Base-by-base conservation (phyloP, 2,888 invertebrate species). In the Girardia tigrina region DNA sequence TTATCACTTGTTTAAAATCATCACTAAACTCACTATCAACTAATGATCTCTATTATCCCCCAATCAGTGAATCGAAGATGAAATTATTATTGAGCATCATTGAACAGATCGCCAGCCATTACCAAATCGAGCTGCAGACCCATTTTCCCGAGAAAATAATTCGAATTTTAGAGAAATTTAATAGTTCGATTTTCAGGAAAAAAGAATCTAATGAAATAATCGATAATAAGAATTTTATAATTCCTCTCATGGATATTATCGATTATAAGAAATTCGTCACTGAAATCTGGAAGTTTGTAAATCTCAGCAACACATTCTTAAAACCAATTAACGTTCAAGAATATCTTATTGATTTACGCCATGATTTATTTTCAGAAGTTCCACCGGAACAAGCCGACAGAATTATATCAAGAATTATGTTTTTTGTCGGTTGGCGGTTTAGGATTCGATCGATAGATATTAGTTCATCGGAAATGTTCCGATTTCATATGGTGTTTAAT, bases 401-500 rank as follows among this genome's bases (percentile, higher is more conserved):
- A n/a, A 56, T 56, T 56, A 56, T 56, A 20, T 56, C 56, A 16
- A 4, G 56, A 4, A 56, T 56, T 56, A 56, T 56, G 56, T 56
- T 56, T n/a, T 56, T 20, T 56, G 23, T 23, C n/a, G 56, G 56
- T 6, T 56, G 56, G 56, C n/a, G 56, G 23, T 56, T 56, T n/a
- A n/a, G 56, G 23, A 6, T 56, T 8, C 56, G 56, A 8, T 23
- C 56, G n/a, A 12, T 56, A 4, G 56, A 56, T 56, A 16, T 56
- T 23, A 56, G 56, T 16, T 56, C 56, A n/a, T 56, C 56, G 56
- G 56, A 56, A 56, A 20, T 56, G n/a, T 56, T 56, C n/a, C 4
- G n/a, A 56, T 56, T 56, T 56, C 56, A 56, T n/a, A 12, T 56
- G 56, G 56, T 56, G 56, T 56, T 56, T 23, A 56, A 56, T 56